phyloP scores from a whole-genome alignment of 2,888 invertebrate genomes.

The Mermis nigrescens region DNA sequence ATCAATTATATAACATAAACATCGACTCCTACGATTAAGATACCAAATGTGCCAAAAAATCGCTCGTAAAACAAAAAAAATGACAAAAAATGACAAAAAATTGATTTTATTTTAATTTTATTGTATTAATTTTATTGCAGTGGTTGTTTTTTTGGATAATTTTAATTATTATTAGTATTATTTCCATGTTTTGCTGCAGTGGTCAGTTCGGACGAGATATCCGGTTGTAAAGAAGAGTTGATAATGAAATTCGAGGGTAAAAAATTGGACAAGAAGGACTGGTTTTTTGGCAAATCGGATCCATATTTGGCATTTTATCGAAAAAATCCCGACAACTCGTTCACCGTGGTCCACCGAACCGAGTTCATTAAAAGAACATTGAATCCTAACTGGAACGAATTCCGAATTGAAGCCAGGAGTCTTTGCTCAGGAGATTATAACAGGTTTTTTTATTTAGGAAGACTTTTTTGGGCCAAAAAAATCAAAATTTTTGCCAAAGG shows the following conservation, averaged over 20 bases:
- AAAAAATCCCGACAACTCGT: conserved; percentile 20
- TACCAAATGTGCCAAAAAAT: no score
- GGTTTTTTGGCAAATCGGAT: conserved; percentile 26
- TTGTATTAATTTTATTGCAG: no score
- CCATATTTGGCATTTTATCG: conserved; percentile 25
- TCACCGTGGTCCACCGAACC: conserved; percentile 30
- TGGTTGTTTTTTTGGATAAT: no score
- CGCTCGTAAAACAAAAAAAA: no score
- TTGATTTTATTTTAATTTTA: no score
- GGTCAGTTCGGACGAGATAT: conserved; percentile 14
- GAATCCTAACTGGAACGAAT: conserved; percentile 41
- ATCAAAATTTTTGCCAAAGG: conserved; percentile 18
- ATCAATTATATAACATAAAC: no score
- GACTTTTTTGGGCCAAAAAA: background rate
- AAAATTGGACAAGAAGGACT: conserved; percentile 23
- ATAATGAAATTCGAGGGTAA: conserved; percentile 10
- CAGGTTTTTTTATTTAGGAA: background rate
- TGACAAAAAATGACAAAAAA: no score
- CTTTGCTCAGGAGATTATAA: conserved; percentile 37
- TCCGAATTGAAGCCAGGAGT: conserved; percentile 36
- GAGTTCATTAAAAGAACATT: conserved; percentile 40
- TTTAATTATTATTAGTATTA: no score
- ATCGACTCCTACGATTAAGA: no score
- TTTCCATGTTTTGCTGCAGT: conserved; percentile 1
- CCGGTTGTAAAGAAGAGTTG: conserved; percentile 12